Base-by-base conservation (phyloP, 1,140 invertebrate genomes). In the Habropoda laboriosa region DNA sequence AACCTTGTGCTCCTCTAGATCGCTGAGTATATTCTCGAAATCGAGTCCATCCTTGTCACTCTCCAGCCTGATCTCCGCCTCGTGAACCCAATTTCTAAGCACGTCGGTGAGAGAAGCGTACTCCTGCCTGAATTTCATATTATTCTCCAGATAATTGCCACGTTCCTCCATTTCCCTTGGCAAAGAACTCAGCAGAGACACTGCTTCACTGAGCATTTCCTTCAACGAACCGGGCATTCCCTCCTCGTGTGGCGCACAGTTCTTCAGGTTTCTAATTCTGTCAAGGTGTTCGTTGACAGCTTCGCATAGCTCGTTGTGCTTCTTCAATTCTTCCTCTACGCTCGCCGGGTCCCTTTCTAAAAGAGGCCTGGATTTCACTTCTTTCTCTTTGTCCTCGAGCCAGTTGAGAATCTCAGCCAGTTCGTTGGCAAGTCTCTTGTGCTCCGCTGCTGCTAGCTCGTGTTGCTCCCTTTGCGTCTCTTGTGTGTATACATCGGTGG, bases 391-490 rank as follows among this genome's bases (percentile, higher is more conserved):
- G 35, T 95, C 95, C 81, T 98, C 96, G 45, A 99, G 93, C 95
- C 96, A 97, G 81, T 97, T 96, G 0, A 99, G 93, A 13, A 97
- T 96, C 71, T 96, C 95, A 60, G 97, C 96, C 2, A 99, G 89
- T 89, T 98, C 96, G 16, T 95, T 94, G 12, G 96, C 95, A 61
- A 98, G 93, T 90, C 97, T 96, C 82, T 95, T 96, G 89, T 98
- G 96, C 87, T 98, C 97, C 16, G 97, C 97, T n/a, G 97, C 96
- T 2, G 97, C 96, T 53, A 96, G 94, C 89, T 98, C 97, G 88
- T 98, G 97, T 88, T 98, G 96, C 90, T 97, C 96, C 49, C 96
- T 94, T 90, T 97, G 96, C 32, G 95, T 96, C 89, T 98, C n/a
- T n/a, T n/a, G n/a, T n/a, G n/a, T n/a, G n/a, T n/a, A n/a, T n/a